Conservation (phyloP, 2,797 vertebrate genomes). For the Sebastolobus altivelis region DNA sequence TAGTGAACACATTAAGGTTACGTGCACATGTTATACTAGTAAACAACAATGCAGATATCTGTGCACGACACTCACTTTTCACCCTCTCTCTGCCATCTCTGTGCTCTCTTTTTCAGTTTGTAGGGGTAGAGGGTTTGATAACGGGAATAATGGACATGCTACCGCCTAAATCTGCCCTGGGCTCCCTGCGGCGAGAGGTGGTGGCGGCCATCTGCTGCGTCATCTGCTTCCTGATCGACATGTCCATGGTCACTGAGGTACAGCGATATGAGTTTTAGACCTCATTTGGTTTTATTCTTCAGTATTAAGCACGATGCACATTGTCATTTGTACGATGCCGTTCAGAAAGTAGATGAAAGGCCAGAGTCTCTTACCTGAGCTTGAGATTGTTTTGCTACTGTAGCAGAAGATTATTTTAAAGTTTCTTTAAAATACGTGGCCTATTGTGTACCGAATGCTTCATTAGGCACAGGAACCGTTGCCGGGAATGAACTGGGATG, state of each 20-base stretch:
- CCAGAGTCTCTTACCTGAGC: background rate
- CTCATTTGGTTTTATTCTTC: background rate
- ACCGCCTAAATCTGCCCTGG: slow-evolving; percentile 82
- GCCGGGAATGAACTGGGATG: slow-evolving; percentile 13
- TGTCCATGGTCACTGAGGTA: slow-evolving; percentile 91
- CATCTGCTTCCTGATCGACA: slow-evolving; percentile 88
- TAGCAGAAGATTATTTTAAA: background rate
- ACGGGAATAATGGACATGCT: slow-evolving; percentile 90
- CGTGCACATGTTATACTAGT: background rate
- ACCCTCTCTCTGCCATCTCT: background rate
- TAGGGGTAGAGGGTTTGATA: slow-evolving; percentile 89
- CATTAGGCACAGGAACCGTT: background rate
- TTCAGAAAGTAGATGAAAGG: background rate
- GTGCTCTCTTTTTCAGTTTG: slow-evolving; percentile 80
- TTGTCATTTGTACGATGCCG: background rate
- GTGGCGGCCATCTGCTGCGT: slow-evolving; percentile 88
- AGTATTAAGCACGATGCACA: background rate
- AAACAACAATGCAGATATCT: background rate
- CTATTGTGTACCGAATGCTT: background rate
- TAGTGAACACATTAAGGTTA: background rate
- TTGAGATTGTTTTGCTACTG: background rate
- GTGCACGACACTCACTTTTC: background rate
- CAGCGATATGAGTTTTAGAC: slow-evolving; percentile 3
- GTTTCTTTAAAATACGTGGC: background rate
- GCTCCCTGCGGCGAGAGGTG: slow-evolving; percentile 86